Evolutionary conservation across 2,113 vertebrate genomes (phyloP).

Genomic region (Oryzias celebensis): DNA sequence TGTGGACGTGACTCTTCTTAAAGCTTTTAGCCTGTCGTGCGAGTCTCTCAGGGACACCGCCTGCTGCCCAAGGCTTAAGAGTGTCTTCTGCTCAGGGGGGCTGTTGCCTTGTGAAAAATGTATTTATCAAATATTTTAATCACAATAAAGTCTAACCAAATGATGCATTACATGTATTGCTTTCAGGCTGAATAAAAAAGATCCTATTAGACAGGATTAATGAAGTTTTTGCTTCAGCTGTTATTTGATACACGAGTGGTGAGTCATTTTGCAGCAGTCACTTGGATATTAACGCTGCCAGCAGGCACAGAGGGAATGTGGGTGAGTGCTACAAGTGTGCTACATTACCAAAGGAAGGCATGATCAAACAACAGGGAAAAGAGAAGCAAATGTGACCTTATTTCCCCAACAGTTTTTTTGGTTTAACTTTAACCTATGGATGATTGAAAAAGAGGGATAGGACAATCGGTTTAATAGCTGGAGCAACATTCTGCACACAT

Average conservation of each 20-base stretch:
- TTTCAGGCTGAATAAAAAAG: not conserved
- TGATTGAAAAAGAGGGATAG: not conserved
- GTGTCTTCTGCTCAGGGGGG: slow-evolving; percentile 63
- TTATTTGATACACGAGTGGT: slow-evolving; percentile 28
- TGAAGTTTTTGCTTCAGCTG: not conserved
- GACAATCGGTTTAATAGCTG: not conserved
- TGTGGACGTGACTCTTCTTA: slow-evolving; percentile 76
- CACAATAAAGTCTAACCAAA: too few relatives aligned
- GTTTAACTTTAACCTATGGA: not conserved
- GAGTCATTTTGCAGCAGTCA: slow-evolving; percentile 19
- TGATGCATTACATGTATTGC: not conserved
- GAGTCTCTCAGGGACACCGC: slow-evolving; percentile 74
- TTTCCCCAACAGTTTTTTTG: not conserved
- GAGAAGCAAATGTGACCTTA: too few relatives aligned
- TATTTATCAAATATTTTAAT: not conserved
- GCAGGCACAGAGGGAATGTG: slow-evolving; percentile 41
- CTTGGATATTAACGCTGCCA: slow-evolving; percentile 24
- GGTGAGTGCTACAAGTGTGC: slow-evolving; percentile 39
- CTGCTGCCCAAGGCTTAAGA: slow-evolving; percentile 79
- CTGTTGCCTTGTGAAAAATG: slow-evolving; percentile 45
- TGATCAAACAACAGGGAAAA: too few relatives aligned
- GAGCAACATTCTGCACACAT: not conserved
- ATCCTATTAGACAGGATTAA: not conserved
- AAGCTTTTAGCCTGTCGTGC: slow-evolving; percentile 78
- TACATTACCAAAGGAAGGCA: slow-evolving; percentile 12